These are phyloP conservation scores for Cyclopterus lumpus DNA, from an alignment of 2,797 vertebrate species.

Conservation along the genomic window DNA sequence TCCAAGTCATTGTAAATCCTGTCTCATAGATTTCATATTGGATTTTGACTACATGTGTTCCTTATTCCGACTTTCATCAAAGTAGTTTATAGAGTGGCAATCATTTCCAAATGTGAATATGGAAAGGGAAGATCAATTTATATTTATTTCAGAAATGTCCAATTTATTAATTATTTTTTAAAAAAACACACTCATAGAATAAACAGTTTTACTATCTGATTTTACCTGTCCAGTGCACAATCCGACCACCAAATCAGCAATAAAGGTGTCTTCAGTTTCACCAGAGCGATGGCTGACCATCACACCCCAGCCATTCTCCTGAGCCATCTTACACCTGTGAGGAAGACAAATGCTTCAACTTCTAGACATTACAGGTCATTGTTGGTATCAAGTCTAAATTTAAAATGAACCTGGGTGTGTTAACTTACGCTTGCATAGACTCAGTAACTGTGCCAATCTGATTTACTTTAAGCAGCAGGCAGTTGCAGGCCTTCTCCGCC, in stretches of 20 bases:
- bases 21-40: neutral
- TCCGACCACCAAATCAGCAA: constrained; percentile 96
- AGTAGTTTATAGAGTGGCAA: neutral
- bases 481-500: constrained; percentile 92
- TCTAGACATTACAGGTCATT: neutral
- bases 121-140: neutral
- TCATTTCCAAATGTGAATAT: neutral
- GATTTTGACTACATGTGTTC: neutral
- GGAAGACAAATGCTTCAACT: neutral
- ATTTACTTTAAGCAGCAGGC: constrained; percentile 97
- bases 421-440: constrained; percentile 91
- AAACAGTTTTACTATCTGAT: neutral
- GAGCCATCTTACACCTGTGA: constrained; percentile 93
- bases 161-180: neutral
- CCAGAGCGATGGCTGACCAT: constrained; percentile 98
- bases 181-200: neutral
- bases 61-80: neutral
- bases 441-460: constrained; percentile 96
- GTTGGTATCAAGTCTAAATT: neutral
- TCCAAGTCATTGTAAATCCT: neutral
- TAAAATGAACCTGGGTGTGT: neutral
- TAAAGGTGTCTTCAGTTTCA: constrained; percentile 98
- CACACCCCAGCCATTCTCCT: constrained; percentile 95
- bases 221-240: constrained; percentile 96
- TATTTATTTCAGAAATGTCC: neutral